phyloP scores from a whole-genome alignment of 2,113 vertebrate genomes.

The Butorides virescens region DNA sequence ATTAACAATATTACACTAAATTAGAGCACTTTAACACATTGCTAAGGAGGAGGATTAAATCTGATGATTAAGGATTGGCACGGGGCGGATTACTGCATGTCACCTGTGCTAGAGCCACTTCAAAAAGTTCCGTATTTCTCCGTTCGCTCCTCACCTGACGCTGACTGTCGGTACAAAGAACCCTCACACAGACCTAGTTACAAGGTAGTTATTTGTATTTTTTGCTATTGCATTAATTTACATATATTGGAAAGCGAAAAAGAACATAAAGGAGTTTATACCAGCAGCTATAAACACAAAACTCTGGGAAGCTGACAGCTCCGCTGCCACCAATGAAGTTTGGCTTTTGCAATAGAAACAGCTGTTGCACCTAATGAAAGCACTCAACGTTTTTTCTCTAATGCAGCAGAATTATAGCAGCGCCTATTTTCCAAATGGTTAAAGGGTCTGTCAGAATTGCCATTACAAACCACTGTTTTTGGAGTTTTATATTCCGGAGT shows the following conservation, averaged over 20 bases:
- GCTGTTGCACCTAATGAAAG: constrained; percentile 77
- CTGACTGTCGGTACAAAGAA: background rate
- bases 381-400: constrained; percentile 64
- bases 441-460: constrained; percentile 59
- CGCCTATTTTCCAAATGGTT: constrained; percentile 59
- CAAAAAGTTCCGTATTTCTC: background rate
- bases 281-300: constrained; percentile 55
- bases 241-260: constrained; percentile 21
- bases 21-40: background rate
- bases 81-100: background rate
- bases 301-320: constrained; percentile 61
- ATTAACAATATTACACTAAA: background rate
- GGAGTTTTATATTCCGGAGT: constrained; percentile 11
- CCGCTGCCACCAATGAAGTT: constrained; percentile 59
- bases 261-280: constrained; percentile 59
- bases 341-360: constrained; percentile 73
- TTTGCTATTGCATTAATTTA: constrained; percentile 71
- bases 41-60: background rate
- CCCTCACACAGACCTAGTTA: constrained; percentile 32
- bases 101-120: background rate
- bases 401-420: constrained; percentile 69
- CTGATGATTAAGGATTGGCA: background rate
- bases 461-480: constrained; percentile 42
- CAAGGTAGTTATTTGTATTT: constrained; percentile 70
- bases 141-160: fast-evolving